Evolutionary conservation across 2,113 vertebrate genomes (phyloP).

Genomic region (Panthera leo): DNA sequence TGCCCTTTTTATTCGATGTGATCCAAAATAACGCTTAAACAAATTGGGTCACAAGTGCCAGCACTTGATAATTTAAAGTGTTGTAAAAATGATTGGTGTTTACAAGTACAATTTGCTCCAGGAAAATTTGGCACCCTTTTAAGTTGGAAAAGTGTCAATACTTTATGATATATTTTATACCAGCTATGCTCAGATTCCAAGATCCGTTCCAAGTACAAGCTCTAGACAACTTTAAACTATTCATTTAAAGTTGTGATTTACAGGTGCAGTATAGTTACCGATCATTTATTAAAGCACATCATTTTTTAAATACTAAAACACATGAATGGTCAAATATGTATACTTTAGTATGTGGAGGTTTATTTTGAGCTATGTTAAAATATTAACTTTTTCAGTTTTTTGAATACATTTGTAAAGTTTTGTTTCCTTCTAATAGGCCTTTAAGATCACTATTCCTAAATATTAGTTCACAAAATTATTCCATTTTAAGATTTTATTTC

Average conservation of each 20-base stretch:
- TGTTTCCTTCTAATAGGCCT: neutral
- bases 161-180: slow-evolving; percentile 38
- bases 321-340: neutral
- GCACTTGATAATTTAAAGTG: slow-evolving; percentile 59
- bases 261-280: neutral
- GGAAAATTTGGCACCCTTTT: slow-evolving; percentile 62
- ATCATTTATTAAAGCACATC: neutral
- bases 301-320: neutral
- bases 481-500: neutral
- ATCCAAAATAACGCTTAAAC: slow-evolving; percentile 59
- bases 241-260: slow-evolving; percentile 37
- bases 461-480: neutral
- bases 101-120: slow-evolving; percentile 66
- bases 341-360: neutral
- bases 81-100: slow-evolving; percentile 71
- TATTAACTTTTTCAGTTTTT: neutral
- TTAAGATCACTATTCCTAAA: neutral
- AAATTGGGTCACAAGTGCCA: slow-evolving; percentile 48
- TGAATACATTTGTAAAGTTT: neutral
- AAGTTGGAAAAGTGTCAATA: slow-evolving; percentile 59
- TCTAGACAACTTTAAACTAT: neutral
- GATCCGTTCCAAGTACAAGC: neutral
- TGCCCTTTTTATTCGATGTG: slow-evolving; percentile 52
- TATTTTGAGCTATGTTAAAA: slow-evolving; percentile 20
- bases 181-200: neutral